Conservation (phyloP, 92 coral and sea anemone species). For the Umimayanthus chanpuru region DNA sequence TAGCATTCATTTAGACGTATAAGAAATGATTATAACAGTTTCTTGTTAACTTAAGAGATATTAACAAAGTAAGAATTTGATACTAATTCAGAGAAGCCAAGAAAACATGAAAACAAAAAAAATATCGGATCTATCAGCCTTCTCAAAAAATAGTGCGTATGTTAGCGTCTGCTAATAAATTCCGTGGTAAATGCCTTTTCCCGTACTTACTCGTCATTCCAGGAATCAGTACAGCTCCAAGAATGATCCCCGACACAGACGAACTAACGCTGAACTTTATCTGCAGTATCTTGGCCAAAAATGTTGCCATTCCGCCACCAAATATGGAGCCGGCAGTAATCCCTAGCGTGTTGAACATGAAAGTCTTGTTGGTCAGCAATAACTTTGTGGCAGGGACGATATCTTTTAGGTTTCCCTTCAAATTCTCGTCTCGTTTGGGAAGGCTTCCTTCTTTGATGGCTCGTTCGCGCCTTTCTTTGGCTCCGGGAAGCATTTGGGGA, state of each 20-base stretch:
- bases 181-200: background rate
- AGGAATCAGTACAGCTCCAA: constrained; percentile 62
- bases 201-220: constrained; percentile 48
- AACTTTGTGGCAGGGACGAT: constrained; percentile 66
- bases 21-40: too few species aligned
- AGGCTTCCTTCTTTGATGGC: constrained; percentile 67
- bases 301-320: constrained; percentile 57
- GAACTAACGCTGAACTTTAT: constrained; percentile 66
- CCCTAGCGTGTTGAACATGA: constrained; percentile 74
- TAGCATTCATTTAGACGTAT: too few species aligned
- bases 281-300: constrained; percentile 66
- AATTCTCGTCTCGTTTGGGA: constrained; percentile 49
- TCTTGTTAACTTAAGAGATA: too few species aligned
- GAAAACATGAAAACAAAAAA: too few species aligned
- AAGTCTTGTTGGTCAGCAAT: constrained; percentile 68
- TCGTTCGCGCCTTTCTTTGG: constrained; percentile 64
- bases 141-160: too few species aligned
- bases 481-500: constrained; percentile 81
- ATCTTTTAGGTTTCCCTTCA: constrained; percentile 54
- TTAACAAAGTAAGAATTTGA: too few species aligned
- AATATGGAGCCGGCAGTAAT: constrained; percentile 55
- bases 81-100: too few species aligned
- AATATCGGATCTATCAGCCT: too few species aligned
- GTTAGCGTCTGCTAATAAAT: too few species aligned
- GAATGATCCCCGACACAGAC: constrained; percentile 53